phyloP scores from a whole-genome alignment of 2,797 vertebrate genomes.

The Catamblyrhynchus diadema region DNA sequence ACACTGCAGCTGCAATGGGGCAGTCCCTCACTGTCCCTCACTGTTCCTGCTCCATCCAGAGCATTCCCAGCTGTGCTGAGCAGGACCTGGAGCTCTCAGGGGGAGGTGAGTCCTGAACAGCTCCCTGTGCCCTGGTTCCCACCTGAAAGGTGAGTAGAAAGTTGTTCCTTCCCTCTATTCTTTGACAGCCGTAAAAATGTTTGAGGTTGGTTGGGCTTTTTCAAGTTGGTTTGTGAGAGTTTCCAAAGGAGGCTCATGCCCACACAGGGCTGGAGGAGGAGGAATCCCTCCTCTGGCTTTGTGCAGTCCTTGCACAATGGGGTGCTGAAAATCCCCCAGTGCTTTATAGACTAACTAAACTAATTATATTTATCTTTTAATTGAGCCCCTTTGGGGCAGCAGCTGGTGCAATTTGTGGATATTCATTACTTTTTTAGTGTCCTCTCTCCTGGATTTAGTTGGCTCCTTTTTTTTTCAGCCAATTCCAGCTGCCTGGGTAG shows the following conservation, averaged over 20 bases:
- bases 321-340: neutral
- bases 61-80: fast-evolving
- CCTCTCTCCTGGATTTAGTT: neutral
- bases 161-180: neutral
- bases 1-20: fast-evolving
- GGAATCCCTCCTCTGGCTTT: neutral
- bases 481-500: neutral
- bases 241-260: neutral
- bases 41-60: neutral
- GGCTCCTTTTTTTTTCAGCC: neutral
- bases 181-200: neutral
- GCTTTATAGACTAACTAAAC: neutral
- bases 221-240: neutral
- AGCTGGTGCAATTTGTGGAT: neutral
- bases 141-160: neutral
- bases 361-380: neutral
- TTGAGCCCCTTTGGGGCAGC: neutral
- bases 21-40: neutral
- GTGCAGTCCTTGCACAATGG: neutral
- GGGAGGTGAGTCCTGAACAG: neutral
- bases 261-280: neutral
- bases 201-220: neutral
- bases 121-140: neutral
- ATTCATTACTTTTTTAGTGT: neutral
- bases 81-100: fast-evolving